Base-by-base conservation (phyloP, 2,113 vertebrate species). In the Cavia porcellus region DNA sequence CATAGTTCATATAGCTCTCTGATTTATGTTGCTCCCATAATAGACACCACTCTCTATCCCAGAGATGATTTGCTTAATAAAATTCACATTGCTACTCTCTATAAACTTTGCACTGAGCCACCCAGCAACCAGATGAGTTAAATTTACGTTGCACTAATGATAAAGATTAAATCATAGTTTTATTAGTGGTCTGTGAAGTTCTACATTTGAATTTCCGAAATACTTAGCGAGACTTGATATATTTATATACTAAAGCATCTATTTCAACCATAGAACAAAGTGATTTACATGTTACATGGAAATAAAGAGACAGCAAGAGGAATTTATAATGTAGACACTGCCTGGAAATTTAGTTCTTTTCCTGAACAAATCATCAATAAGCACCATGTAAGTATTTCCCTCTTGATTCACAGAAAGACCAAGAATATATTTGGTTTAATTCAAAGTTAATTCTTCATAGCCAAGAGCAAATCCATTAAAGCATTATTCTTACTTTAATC, bases 1-100 rank as follows among this genome's bases (percentile, higher is more conserved):
- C 24, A 83, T 86, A 77, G 11, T 72, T 52, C 7, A 59, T 4
- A 47, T 4, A 92, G 7, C 19, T 20, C 12, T 86, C 81, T 68
- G n/a, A 92, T 97, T 95, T 87, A 28, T 20, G 90, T 77, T 42
- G n/a, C 14, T 20, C 90, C 80, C 38, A 19, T 52, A 95, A 95
- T 14, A 74, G 61, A 92, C 30, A 13, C 11, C 61, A 72, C 81
- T 95, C 77, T 95, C 90, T 95, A 94, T 4, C 81, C 19, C 15
- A 95, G 87, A 97, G 70, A 81, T 9, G 13, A 66, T 81, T 97
- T 97, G 32, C 68, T 94, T 97, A 92, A 96, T 95, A 97, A 96
- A 97, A 98, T 89, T 92, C 45, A 86, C 83, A 55, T 61, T 82
- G 81, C 24, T 89, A 30, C 50, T n/a, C 61, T 77, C 14, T 28